Percentiles rank a stretch among this genome's conserved stretches.
These are phyloP conservation scores for Parazoanthus atlanticus DNA, from an alignment of 92 coral and sea anemone species.

Conservation along the genomic window DNA sequence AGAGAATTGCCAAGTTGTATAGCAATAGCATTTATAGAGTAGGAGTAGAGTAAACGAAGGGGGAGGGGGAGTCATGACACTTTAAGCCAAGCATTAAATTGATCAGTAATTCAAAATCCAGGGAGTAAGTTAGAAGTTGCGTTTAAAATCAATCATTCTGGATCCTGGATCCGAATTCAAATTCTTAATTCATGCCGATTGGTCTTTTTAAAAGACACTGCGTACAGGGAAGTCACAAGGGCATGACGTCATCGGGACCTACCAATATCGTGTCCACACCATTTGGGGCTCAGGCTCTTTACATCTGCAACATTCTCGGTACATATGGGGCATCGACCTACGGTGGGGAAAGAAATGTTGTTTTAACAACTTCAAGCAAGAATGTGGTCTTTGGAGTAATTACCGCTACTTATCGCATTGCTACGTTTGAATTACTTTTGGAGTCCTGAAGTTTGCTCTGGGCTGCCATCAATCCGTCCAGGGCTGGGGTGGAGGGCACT, in stretches of 20 bases:
- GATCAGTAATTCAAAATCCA: not conserved
- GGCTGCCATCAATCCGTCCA: too few relatives aligned
- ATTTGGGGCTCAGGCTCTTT: not conserved
- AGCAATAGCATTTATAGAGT: too few relatives aligned
- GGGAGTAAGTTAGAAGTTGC: too few relatives aligned
- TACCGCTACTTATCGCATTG: not conserved
- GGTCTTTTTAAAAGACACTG: not conserved
- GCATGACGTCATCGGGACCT: not conserved
- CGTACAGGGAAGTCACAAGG: not conserved
- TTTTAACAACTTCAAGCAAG: not conserved
- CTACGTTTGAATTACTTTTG: too few relatives aligned
- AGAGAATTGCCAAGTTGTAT: too few relatives aligned
- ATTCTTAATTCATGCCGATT: not conserved
- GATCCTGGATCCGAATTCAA: not conserved
- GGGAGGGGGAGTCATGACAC: too few relatives aligned
- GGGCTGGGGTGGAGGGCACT: too few relatives aligned
- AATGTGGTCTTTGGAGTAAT: not conserved
- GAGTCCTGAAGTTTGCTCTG: too few relatives aligned
- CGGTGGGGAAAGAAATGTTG: not conserved
- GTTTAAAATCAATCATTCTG: not conserved
- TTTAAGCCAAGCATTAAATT: not conserved
- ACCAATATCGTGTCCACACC: not conserved
- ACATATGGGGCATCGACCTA: constrained; percentile 1
- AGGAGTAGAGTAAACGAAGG: too few relatives aligned
- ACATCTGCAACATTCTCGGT: not conserved